These are phyloP conservation scores for Archaeoteleia sp. DNA, from an alignment of 2,888 invertebrate species.

Conservation along the genomic window DNA sequence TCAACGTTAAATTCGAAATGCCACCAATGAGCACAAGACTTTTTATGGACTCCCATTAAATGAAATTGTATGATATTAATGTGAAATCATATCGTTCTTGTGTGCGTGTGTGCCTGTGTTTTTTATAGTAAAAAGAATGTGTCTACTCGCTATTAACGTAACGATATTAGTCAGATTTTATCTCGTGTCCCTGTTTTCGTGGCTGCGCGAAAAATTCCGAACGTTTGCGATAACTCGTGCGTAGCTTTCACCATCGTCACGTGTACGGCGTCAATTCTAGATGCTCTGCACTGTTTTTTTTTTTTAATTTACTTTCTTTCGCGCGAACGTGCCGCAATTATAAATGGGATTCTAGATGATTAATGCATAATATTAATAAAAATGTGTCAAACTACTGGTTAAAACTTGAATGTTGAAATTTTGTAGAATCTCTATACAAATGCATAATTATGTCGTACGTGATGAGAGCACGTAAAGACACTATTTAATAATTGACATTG, in stretches of 20 bases:
- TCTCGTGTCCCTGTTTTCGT: constrained; percentile 19
- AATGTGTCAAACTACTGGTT: constrained; percentile 28
- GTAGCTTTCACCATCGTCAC: constrained; percentile 34
- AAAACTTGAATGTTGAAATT: constrained; percentile 48
- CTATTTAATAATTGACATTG: constrained; percentile 64
- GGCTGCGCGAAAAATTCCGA: constrained; percentile 7
- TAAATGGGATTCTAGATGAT: constrained; percentile 8
- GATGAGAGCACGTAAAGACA: constrained; percentile 47
- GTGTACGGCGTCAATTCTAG: constrained; percentile 20
- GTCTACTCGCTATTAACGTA: constrained; percentile 54
- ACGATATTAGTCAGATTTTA: constrained; percentile 44
- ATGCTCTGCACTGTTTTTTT: constrained; percentile 30
- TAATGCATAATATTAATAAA: constrained; percentile 36
- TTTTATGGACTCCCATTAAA: constrained; percentile 28
- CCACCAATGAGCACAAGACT: constrained; percentile 31
- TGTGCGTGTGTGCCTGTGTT: constrained; percentile 51
- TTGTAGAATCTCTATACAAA: constrained; percentile 48
- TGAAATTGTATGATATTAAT: constrained; percentile 51
- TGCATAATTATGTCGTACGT: constrained; percentile 41
- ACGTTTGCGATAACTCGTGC: constrained; percentile 30
- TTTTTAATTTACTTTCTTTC: constrained; percentile 5
- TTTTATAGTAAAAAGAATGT: constrained; percentile 54
- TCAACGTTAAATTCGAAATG: constrained; percentile 27
- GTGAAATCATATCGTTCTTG: constrained; percentile 57
- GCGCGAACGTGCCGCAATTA: constrained; percentile 14